A percentile compares a stretch with the other conserved stretches of the same genome.
Evolutionary conservation across 2,888 invertebrate genomes (phyloP).

Genomic region (Gryllus longicercus): DNA sequence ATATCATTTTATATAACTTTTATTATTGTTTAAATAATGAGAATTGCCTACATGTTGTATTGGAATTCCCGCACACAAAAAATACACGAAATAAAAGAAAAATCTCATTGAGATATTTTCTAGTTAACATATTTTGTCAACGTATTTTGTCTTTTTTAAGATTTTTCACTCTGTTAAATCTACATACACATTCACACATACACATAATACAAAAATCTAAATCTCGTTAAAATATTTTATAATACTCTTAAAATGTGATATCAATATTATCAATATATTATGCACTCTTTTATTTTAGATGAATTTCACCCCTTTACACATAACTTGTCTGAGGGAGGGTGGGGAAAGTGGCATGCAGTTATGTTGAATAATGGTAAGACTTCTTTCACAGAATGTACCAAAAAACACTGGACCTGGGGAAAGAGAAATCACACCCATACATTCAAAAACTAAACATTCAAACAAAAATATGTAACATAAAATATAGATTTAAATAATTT

Average conservation of each 20-base stretch:
- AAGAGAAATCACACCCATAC: constrained; percentile 36
- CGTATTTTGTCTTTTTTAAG: constrained; percentile 27
- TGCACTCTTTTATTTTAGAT: constrained; percentile 32
- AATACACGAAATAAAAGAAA: constrained; percentile 35
- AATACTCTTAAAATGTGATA: constrained; percentile 40
- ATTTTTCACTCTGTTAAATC: constrained; percentile 28
- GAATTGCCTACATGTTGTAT: constrained; percentile 36
- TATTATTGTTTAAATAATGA: constrained; percentile 38
- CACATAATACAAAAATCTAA: constrained; percentile 39
- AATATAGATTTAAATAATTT: constrained; percentile 39
- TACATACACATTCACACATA: constrained; percentile 36
- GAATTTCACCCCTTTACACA: constrained; percentile 29
- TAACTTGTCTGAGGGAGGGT: constrained; percentile 27
- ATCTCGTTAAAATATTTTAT: constrained; percentile 40
- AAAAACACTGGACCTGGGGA: constrained; percentile 30
- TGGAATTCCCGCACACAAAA: constrained; percentile 36
- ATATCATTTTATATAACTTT: constrained; percentile 37
- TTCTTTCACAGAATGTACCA: constrained; percentile 36
- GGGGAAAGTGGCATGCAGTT: constrained; percentile 34
- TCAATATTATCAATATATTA: constrained; percentile 36
- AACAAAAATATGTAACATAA: constrained; percentile 39
- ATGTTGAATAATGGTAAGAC: constrained; percentile 30
- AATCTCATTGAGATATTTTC: constrained; percentile 32
- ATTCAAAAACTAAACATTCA: constrained; percentile 37
- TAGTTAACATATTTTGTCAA: constrained; percentile 32